A percentile compares a stretch with the other conserved stretches of the same genome.
Evolutionary conservation across 2,797 vertebrate species (phyloP).

Genomic region (Pseudocheirus occidentalis): DNA sequence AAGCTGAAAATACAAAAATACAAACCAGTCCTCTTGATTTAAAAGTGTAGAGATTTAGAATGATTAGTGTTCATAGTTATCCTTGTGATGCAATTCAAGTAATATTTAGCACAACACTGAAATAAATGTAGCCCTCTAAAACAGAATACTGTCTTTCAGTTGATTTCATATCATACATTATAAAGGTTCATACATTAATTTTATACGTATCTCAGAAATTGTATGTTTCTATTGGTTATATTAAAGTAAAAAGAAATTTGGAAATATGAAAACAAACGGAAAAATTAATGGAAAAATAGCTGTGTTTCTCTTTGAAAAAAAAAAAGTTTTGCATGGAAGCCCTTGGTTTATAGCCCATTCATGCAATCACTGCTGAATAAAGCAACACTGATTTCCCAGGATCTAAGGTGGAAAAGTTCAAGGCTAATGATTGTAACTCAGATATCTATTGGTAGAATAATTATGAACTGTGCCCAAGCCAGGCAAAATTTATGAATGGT

Average conservation of each 20-base stretch:
- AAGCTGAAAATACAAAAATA: not conserved
- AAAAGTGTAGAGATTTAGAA: not conserved
- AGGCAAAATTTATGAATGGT: constrained; percentile 75
- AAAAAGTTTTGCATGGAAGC: constrained; percentile 65
- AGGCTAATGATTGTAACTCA: constrained; percentile 72
- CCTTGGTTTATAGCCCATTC: constrained; percentile 76
- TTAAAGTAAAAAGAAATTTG: constrained; percentile 23
- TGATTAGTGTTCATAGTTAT: not conserved
- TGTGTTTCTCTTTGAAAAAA: constrained; percentile 76
- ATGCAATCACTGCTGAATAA: constrained; percentile 71
- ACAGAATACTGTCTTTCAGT: not conserved
- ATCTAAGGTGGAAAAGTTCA: constrained; percentile 71
- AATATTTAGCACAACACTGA: not conserved
- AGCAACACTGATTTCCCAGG: constrained; percentile 74
- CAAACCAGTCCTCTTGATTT: not conserved
- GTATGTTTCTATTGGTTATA: constrained; percentile 24
- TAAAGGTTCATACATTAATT: not conserved
- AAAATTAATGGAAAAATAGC: constrained; percentile 70
- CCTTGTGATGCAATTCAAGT: not conserved
- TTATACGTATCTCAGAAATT: constrained; percentile 15
- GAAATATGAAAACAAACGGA: constrained; percentile 61
- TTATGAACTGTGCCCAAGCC: constrained; percentile 68
- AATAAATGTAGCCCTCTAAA: not conserved
- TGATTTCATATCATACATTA: constrained; percentile 33
- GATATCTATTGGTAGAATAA: constrained; percentile 63